Evolutionary conservation across 1,140 invertebrate species (phyloP).

Genomic region (Grapholita molesta): DNA sequence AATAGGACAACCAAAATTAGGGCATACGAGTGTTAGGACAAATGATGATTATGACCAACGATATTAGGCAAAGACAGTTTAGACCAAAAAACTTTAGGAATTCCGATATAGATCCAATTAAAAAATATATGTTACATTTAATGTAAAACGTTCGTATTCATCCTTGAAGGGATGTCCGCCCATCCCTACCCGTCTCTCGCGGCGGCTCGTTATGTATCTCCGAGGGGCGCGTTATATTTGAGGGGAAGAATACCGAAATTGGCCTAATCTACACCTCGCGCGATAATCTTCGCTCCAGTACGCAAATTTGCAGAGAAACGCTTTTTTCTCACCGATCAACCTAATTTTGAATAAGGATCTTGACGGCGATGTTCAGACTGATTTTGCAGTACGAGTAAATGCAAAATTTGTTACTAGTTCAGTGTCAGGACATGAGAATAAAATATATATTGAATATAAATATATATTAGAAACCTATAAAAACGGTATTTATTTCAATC

Average conservation of each 20-base stretch:
- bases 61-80: too few relatives aligned
- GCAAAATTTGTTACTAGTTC: neutral
- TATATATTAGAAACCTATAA: too few relatives aligned
- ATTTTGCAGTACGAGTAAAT: neutral
- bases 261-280: constrained; percentile 35
- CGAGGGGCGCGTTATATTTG: constrained; percentile 38
- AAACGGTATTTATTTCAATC: too few relatives aligned
- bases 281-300: constrained; percentile 18
- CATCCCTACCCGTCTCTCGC: constrained; percentile 19
- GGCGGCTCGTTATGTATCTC: constrained; percentile 39
- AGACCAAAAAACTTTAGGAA: too few relatives aligned
- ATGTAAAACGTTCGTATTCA: too few relatives aligned
- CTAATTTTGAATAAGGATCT: neutral
- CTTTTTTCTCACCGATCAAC: constrained; percentile 5
- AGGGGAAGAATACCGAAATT: constrained; percentile 40
- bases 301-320: constrained; percentile 1
- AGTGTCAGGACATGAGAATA: neutral
- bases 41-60: too few relatives aligned
- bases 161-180: neutral
- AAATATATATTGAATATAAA: too few relatives aligned
- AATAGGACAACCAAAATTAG: too few relatives aligned
- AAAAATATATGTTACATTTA: too few relatives aligned
- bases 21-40: too few relatives aligned
- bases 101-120: too few relatives aligned
- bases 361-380: neutral